Evolutionary conservation across 1,140 invertebrate species (phyloP).

Genomic region (Brachionus asplanchnoidis): DNA sequence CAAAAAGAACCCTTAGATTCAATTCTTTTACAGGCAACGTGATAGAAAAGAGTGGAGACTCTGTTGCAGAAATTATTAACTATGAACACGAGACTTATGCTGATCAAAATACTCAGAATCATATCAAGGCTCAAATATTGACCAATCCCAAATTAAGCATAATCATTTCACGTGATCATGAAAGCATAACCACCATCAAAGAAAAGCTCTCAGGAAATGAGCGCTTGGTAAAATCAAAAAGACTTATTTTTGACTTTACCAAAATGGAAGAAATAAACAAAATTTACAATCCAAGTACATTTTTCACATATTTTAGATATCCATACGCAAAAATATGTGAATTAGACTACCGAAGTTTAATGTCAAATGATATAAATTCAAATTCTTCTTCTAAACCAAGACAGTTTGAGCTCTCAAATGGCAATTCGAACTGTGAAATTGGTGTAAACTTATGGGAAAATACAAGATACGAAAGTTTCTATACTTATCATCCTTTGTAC

Average conservation of each 20-base stretch:
- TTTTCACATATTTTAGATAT: neutral
- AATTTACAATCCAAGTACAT: neutral
- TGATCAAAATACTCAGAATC: neutral
- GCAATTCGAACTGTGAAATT: neutral
- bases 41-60: neutral
- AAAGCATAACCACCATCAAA: neutral
- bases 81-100: neutral
- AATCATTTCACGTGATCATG: neutral
- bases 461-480: neutral
- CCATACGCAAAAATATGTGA: conserved; percentile 18
- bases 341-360: neutral
- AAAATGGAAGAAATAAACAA: neutral
- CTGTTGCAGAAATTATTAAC: neutral
- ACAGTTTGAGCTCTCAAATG: neutral
- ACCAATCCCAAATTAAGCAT: neutral
- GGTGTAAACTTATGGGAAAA: neutral
- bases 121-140: neutral
- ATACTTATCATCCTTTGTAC: neutral
- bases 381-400: neutral
- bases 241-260: neutral
- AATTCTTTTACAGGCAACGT: neutral
- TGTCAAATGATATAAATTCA: neutral
- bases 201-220: neutral
- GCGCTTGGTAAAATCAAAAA: neutral
- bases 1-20: neutral